A percentile compares a stretch with the other conserved stretches of the same genome.
phyloP scores from a whole-genome alignment of 2,888 invertebrate species.

The Romanomermis culicivorax region DNA sequence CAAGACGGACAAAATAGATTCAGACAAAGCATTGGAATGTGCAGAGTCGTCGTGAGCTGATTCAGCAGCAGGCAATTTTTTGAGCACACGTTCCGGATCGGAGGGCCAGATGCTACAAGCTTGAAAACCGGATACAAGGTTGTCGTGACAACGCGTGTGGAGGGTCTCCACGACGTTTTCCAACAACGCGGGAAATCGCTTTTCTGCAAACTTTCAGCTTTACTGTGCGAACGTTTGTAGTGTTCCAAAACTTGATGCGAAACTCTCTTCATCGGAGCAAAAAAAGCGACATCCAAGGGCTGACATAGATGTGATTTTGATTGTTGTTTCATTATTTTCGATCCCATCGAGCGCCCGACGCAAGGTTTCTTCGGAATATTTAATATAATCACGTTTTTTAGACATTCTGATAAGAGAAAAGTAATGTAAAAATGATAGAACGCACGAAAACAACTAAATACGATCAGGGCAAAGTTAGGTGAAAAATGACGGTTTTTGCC shows the following conservation, averaged over 20 bases:
- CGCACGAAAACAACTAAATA: background rate
- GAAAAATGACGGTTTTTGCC: background rate
- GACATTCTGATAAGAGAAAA: background rate
- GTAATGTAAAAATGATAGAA: background rate
- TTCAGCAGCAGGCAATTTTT: background rate
- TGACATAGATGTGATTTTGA: constrained; percentile 23
- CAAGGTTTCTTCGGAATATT: background rate
- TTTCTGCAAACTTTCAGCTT: background rate
- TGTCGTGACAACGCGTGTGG: background rate
- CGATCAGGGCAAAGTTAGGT: background rate
- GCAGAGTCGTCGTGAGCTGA: background rate
- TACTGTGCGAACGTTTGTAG: background rate
- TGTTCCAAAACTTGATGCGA: constrained; percentile 13
- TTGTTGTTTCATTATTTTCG: background rate
- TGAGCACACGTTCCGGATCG: background rate
- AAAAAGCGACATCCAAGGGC: constrained; percentile 28
- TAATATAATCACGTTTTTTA: background rate
- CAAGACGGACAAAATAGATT: background rate
- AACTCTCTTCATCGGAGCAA: constrained; percentile 21
- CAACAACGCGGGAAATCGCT: background rate
- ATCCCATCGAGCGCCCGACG: background rate
- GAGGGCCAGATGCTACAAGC: background rate
- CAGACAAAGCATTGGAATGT: background rate
- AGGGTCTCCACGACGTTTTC: background rate
- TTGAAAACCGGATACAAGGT: background rate